Evolutionary conservation across 1,140 invertebrate species (phyloP).

Genomic region (Drosophila trapezifrons): DNA sequence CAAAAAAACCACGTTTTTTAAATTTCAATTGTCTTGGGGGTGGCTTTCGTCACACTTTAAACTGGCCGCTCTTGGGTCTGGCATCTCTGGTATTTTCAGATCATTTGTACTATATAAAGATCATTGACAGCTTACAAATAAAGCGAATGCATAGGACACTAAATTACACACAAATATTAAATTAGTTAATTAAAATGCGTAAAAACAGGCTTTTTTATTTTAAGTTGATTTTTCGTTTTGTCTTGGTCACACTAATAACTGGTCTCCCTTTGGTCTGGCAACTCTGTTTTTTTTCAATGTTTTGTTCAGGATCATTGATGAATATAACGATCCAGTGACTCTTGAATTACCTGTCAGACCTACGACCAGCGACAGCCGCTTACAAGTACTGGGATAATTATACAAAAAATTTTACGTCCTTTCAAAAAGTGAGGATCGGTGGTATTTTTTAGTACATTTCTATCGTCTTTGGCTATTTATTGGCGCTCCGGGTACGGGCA

Average conservation of each 20-base stretch:
- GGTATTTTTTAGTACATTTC: conserved; percentile 3
- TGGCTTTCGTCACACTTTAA: not conserved
- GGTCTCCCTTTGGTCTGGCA: not conserved
- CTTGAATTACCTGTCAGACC: not conserved
- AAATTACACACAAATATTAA: conserved; percentile 63
- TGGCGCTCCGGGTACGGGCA: conserved; percentile 16
- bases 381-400: not conserved
- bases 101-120: too few species aligned
- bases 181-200: conserved; percentile 76
- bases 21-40: not conserved
- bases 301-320: not conserved
- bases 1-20: conserved; percentile 45
- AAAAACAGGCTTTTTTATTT: conserved; percentile 20
- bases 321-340: not conserved
- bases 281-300: not conserved
- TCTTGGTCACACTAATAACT: not conserved
- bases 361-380: not conserved
- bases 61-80: not conserved
- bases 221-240: too few species aligned
- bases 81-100: too few species aligned
- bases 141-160: conserved; percentile 58
- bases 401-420: not conserved
- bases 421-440: not conserved
- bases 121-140: conserved; percentile 6
- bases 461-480: not conserved